phyloP scores from a whole-genome alignment of 30 jellyfish, hydroid and myxozoan genomes.

The Sanderia malayensis region DNA sequence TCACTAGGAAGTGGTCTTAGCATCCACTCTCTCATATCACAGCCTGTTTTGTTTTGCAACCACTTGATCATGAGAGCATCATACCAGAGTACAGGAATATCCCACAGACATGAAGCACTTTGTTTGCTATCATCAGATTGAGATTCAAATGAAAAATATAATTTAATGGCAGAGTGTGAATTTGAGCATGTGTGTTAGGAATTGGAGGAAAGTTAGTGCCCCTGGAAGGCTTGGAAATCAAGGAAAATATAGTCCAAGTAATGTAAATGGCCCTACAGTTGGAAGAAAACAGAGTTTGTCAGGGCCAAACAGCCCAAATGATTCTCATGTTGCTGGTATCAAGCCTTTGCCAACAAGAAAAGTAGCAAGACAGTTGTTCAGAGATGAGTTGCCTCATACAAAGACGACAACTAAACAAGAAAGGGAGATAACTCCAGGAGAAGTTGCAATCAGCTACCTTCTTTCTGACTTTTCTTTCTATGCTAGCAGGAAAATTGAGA shows the following conservation, averaged over 20 bases:
- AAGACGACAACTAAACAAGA: not conserved
- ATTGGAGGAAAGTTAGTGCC: slow-evolving; percentile 83
- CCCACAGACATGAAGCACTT: not conserved
- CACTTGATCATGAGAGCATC: not conserved
- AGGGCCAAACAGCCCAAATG: slow-evolving; percentile 10
- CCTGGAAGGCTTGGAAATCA: slow-evolving; percentile 79
- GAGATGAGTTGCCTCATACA: not conserved
- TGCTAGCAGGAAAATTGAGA: slow-evolving; percentile 56
- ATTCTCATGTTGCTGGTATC: not conserved
- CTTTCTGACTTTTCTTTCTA: slow-evolving; percentile 46
- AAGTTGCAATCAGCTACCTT: slow-evolving; percentile 50
- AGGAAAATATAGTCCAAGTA: slow-evolving; percentile 51
- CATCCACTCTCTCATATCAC: not conserved
- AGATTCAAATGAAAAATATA: no score
- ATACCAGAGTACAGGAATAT: not conserved
- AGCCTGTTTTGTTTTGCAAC: not conserved
- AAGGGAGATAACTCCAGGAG: slow-evolving; percentile 48
- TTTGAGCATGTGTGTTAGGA: slow-evolving; percentile 50
- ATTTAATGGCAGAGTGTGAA: no score
- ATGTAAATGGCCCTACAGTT: slow-evolving; percentile 18
- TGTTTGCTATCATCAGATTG: no score
- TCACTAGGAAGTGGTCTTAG: slow-evolving; percentile 2
- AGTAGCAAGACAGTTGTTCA: slow-evolving; percentile 35
- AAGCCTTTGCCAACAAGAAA: slow-evolving; percentile 19
- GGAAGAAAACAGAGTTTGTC: slow-evolving; percentile 1